A percentile compares a stretch with the other conserved stretches of the same genome.
These are phyloP conservation scores for Theocolax elegans DNA, from an alignment of 1,140 invertebrate species.

Conservation along the genomic window DNA sequence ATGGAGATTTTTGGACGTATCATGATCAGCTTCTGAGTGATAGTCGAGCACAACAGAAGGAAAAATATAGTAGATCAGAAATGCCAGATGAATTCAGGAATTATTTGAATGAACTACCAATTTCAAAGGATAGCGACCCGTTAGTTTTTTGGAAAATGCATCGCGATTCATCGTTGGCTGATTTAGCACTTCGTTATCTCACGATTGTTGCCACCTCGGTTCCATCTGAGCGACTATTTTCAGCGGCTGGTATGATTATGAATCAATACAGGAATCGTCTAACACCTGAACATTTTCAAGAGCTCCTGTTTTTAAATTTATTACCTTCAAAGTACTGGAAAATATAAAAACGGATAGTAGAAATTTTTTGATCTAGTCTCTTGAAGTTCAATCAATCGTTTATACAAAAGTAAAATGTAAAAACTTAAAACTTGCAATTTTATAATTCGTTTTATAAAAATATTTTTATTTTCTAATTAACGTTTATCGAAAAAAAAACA, in stretches of 20 bases:
- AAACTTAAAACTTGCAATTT: neutral
- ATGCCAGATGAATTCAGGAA: slow-evolving; percentile 29
- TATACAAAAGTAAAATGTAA: neutral
- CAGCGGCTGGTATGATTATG: neutral
- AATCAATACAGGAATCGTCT: slow-evolving; percentile 11
- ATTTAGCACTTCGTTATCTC: slow-evolving; percentile 23
- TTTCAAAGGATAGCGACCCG: neutral
- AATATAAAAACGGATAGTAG: too few relatives aligned
- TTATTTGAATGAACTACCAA: slow-evolving; percentile 29
- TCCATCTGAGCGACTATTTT: slow-evolving; percentile 33
- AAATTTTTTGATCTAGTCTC: too few relatives aligned
- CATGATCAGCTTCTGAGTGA: too few relatives aligned
- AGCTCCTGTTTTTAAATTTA: slow-evolving; percentile 19
- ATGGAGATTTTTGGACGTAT: too few relatives aligned
- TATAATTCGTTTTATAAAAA: neutral
- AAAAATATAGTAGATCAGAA: neutral
- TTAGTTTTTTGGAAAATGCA: slow-evolving; percentile 19
- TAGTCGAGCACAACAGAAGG: too few relatives aligned
- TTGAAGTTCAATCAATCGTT: too few relatives aligned
- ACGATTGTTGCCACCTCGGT: slow-evolving; percentile 31
- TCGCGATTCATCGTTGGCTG: neutral
- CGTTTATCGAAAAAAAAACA: too few relatives aligned
- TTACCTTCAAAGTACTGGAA: neutral
- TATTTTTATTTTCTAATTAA: too few relatives aligned
- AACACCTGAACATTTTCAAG: slow-evolving; percentile 14